Base-by-base conservation (phyloP, 2,113 vertebrate genomes). In the Semnornis frantzii region DNA sequence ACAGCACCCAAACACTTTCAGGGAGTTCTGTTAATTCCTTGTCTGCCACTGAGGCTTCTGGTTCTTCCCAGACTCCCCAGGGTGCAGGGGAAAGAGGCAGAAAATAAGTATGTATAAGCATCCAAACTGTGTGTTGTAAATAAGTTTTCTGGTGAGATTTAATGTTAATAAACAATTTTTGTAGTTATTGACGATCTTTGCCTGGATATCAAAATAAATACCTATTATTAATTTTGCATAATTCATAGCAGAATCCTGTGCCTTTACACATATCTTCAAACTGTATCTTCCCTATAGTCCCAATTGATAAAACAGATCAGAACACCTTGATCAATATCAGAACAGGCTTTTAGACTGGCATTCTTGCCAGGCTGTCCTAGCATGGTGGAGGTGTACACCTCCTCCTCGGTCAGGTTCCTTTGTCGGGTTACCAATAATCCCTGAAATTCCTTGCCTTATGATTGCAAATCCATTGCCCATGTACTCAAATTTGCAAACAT, bases 321-420 rank as follows among this genome's bases (percentile, higher is more conserved):
- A 73, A 55, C 21, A 30, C 5, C 1, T 8, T 2, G 0, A 27
- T 34, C 14, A 73, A 0, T 13, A 63, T n/a, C 46, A 62, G 33
- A 68, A n/a, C 2, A 2, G 31, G 34, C 70, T 27, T 73, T 73
- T 34, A 74, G 34, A 50, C 2, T 18, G 16, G 14, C 66, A 18
- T 8, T 66, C 50, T 59, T 74, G 20, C 17, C 28, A 64, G 60
- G 7, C 24, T 59, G 8, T 63, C 70, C 15, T 48, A n/a, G 24
- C 15, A 13, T 13, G 8, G 12, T 33, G 33, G 42, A 74, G 12
- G 17, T 24, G 3, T 34, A 57, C 52, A 55, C 30, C 44, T 15
- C 5, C 44, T 18, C 17, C 13, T 15, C 17, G 70, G 14, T 30
- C 66, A 21, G 18, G 46, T 69, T 80, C 8, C 12, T 2, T 2